phyloP scores from a whole-genome alignment of 2,888 invertebrate genomes.

The Dynastes maya region DNA sequence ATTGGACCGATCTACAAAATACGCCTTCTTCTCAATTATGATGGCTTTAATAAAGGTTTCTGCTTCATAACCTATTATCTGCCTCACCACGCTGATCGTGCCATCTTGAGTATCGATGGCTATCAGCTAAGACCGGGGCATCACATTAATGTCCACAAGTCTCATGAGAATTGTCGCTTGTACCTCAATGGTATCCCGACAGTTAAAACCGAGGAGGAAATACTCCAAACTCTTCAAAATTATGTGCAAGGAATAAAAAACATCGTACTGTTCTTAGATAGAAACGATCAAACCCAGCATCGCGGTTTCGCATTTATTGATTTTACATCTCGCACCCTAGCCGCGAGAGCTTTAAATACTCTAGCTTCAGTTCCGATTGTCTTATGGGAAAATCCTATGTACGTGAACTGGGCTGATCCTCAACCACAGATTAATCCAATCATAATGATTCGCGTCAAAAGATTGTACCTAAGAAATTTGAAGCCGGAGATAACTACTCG shows the following conservation, averaged over 20 bases:
- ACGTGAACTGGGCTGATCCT: background rate
- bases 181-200: background rate
- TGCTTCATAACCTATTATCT: background rate
- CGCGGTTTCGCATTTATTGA: background rate
- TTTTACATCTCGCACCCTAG: background rate
- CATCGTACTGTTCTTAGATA: background rate
- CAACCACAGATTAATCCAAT: background rate
- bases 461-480: conserved; percentile 82
- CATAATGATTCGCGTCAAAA: conserved; percentile 71
- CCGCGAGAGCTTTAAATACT: background rate
- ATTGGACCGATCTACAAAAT: background rate
- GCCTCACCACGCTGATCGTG: background rate
- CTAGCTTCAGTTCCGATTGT: background rate
- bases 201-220: background rate
- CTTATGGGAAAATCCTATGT: background rate
- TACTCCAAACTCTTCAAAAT: background rate
- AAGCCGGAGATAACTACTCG: conserved; percentile 73
- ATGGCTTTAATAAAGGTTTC: background rate
- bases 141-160: background rate
- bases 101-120: background rate
- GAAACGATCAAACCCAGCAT: background rate
- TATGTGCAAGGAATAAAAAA: background rate
- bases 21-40: background rate
- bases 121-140: background rate
- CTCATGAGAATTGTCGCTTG: background rate